These are phyloP conservation scores for Corvus cornix DNA, from an alignment of 2,113 vertebrate species.

Conservation along the genomic window DNA sequence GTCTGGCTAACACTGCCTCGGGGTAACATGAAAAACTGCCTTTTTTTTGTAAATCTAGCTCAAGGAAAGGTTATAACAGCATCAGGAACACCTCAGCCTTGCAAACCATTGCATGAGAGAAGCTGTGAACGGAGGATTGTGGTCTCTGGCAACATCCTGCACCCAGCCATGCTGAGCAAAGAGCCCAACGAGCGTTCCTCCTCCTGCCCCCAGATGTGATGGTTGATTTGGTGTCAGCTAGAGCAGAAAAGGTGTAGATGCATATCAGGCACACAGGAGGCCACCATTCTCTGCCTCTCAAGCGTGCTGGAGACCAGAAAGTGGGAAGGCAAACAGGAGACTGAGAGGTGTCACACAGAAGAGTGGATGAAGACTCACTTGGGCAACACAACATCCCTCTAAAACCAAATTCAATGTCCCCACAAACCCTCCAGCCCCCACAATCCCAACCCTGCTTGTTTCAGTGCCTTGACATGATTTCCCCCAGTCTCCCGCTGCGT, in stretches of 20 bases:
- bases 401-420: not conserved
- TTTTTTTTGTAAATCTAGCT: not conserved
- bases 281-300: accelerated
- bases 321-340: not conserved
- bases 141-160: not conserved
- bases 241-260: not conserved
- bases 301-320: not conserved
- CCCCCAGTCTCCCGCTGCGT: not conserved
- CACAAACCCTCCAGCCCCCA: not conserved
- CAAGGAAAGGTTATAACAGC: not conserved
- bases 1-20: not conserved
- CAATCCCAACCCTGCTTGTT: not conserved
- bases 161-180: not conserved
- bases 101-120: not conserved
- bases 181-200: not conserved
- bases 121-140: not conserved
- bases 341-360: not conserved
- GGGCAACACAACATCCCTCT: not conserved
- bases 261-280: not conserved
- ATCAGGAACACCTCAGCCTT: not conserved
- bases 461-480: not conserved
- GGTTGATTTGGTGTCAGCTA: not conserved
- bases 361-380: not conserved
- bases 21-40: not conserved
- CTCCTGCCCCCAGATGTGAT: not conserved